phyloP scores from a whole-genome alignment of 1,140 invertebrate species.

The Chelonus insularis region DNA sequence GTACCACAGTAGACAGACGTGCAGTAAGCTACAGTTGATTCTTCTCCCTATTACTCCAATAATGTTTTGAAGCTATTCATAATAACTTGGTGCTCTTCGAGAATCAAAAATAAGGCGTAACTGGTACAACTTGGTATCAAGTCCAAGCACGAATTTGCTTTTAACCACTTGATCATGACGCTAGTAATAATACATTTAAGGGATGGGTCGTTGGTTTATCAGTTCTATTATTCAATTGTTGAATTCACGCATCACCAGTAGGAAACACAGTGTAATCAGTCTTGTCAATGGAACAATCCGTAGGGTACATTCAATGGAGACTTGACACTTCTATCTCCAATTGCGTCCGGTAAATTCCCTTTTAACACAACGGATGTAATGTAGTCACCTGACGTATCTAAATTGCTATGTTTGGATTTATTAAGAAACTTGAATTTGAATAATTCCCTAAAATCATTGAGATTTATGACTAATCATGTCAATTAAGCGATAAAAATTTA shows the following conservation, averaged over 20 bases:
- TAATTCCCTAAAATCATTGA: too few relatives aligned
- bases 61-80: too few relatives aligned
- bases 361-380: not conserved
- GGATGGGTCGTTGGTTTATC: constrained; percentile 24
- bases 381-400: not conserved
- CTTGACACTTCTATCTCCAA: constrained; percentile 19
- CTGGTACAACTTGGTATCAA: not conserved
- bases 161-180: constrained; percentile 41
- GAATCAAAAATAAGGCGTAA: constrained; percentile 1
- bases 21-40: not conserved
- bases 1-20: not conserved
- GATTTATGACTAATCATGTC: too few relatives aligned
- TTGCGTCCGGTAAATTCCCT: constrained; percentile 2
- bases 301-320: not conserved
- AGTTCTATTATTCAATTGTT: constrained; percentile 44
- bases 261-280: constrained; percentile 34
- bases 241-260: constrained; percentile 32
- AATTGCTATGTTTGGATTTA: constrained; percentile 5
- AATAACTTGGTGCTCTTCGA: too few relatives aligned
- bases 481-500: too few relatives aligned
- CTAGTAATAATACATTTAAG: constrained; percentile 23
- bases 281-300: constrained; percentile 22
- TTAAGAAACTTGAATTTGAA: not conserved
- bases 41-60: not conserved
- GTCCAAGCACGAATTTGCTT: constrained; percentile 33